Conservation (phyloP, 2,113 vertebrate genomes). For the Platysteira castanea region DNA sequence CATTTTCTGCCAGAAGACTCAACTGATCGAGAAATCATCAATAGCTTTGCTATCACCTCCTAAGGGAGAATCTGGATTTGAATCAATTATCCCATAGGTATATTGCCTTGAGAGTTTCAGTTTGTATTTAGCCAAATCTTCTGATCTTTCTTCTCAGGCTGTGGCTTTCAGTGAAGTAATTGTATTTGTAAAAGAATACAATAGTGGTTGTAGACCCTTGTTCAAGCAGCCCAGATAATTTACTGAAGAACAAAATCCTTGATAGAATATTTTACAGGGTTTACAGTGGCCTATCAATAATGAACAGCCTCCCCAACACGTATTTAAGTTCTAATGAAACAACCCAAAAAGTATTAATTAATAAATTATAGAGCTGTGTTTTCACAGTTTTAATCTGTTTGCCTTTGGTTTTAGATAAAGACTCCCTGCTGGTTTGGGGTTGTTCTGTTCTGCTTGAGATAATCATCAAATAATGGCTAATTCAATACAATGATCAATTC, state of each 20-base stretch:
- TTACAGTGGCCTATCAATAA: background rate
- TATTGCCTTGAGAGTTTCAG: background rate
- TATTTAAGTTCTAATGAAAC: background rate
- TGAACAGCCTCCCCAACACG: background rate
- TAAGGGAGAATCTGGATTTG: background rate
- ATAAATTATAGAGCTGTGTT: background rate
- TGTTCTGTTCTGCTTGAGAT: slow-evolving; percentile 4
- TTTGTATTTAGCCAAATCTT: background rate
- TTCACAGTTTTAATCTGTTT: background rate
- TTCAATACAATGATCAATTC: background rate
- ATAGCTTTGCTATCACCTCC: background rate
- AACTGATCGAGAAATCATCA: background rate
- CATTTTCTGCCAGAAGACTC: background rate
- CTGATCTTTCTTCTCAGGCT: background rate
- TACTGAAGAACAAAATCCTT: background rate
- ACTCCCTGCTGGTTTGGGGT: background rate
- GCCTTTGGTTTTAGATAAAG: background rate
- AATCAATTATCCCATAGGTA: background rate
- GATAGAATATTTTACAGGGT: background rate
- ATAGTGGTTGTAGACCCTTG: background rate
- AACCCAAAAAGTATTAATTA: background rate
- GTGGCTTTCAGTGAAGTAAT: background rate
- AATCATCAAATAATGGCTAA: slow-evolving; percentile 1
- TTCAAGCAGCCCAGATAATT: background rate
- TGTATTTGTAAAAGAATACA: background rate